Evolutionary conservation across 1,140 invertebrate species (phyloP), one percentile per base, ranked within the genome.

Genomic region (Drosophila biarmipes): DNA sequence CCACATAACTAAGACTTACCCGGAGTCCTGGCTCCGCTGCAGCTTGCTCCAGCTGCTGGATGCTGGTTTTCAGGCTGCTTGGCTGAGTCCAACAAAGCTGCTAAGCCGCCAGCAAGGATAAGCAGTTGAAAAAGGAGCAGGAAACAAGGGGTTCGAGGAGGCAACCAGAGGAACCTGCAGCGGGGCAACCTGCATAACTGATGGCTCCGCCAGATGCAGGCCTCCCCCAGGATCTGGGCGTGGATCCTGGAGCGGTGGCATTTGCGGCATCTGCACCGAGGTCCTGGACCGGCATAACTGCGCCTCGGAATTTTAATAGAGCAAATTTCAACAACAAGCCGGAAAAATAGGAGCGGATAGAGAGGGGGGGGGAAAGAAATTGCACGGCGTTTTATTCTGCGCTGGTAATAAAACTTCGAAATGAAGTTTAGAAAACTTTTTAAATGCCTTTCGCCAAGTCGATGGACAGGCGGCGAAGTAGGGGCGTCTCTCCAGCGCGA

Each of bases 401-500:
- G 55, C 57, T 80, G 71, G 72, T 73, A 84, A 89, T 89, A 89
- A 89, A 89, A 89, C 85, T 89, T 89, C 67, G 75, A 89, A 89
- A 89, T 89, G 79, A 89, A 89, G 84, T 89, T 89, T 84, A 89
- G 84, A 62, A 89, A 89, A 89, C 66, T 89, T 89, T 84, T 89
- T 84, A 86, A 87, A 87, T 81, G 78, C 78, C 51, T 64, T 81
- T 52, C 37, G 54, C 52, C 71, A 46, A 21, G 57, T 15, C 43
- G 66, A 69, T 63, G 71, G 71, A 61, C 67, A 63, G 42, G 40
- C 34, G 14, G 29, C 6, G 56, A 27, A 27, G 14, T 24, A 15
- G 24, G 42, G 14, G 38, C 24, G 5, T 12, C 14, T 2, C 10
- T 6, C 4, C 27, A 31, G n/a, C 5, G 6, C 5, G 4, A 1